Evolutionary conservation across 1,140 invertebrate species (phyloP), one percentile per base, ranked within the genome.

Genomic region (Antheraea pernyi): DNA sequence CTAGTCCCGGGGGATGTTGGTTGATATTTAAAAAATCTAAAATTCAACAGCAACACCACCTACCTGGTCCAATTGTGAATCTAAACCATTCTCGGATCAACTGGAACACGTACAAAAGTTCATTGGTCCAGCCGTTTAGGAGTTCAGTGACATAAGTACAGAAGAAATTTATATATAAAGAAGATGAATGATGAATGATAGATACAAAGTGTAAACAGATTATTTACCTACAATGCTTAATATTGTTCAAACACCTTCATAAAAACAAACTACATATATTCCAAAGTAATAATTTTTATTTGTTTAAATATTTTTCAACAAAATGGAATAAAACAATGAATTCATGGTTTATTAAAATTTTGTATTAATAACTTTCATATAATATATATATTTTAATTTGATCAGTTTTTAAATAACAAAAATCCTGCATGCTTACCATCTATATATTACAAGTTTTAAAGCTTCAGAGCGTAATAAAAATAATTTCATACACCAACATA

Each of bases 401-500:
- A 90, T 91, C 89, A 83, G 85, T 88, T 86, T 81, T 66, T 86
- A 91, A 89, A 89, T 90, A 88, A 85, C 89, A 91, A 86, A 90
- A 42, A 83, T 85, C 79, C 81, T 91, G 89, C 89, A 82, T 75
- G 88, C 89, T 91, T 90, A 89, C 77, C 75, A 72, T 75, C 88
- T 91, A 91, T 90, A 87, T 89, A 83, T 85, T 91, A 89, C 87
- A 89, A 73, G 68, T 83, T 88, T 91, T 90, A 91, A 91, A 90
- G 88, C 88, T 91, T 88, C 80, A 91, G 22, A 30, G 89, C 88
- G 78, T 90, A 89, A 88, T 87, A 89, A 88, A 89, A 86, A 86
- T 88, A 88, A 84, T 81, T 83, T 83, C 78, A 66, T 85, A 83
- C 81, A 84, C 72, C 71, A 76, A 77, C 78, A 83, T 42, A 73